Evolutionary conservation across 2,797 vertebrate genomes (phyloP).

Genomic region (Merluccius polli): DNA sequence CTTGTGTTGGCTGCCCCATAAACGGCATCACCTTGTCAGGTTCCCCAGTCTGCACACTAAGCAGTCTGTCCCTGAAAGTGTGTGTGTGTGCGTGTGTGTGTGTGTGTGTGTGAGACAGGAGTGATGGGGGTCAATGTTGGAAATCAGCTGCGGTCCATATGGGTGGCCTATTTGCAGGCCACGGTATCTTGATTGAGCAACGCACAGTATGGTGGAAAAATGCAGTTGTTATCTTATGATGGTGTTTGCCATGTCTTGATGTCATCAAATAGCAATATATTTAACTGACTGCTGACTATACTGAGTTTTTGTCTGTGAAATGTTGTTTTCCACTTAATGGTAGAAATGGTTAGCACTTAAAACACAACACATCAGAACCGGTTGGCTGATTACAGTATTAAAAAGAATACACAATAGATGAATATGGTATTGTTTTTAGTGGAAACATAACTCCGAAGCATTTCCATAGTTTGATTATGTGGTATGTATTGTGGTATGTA

Average conservation of each 20-base stretch:
- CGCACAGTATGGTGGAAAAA: not conserved
- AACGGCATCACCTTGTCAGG: slow-evolving; percentile 68
- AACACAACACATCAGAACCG: not conserved
- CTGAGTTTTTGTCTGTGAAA: not conserved
- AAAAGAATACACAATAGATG: too few species aligned
- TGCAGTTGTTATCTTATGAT: not conserved
- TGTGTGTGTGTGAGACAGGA: slow-evolving; percentile 24
- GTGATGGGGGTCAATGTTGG: slow-evolving; percentile 34
- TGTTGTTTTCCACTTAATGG: not conserved
- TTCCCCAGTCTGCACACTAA: slow-evolving; percentile 34
- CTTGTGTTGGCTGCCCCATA: slow-evolving; percentile 77
- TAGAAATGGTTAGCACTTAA: not conserved
- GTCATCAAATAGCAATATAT: too few species aligned
- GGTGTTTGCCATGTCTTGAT: not conserved
- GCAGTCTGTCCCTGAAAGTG: slow-evolving; percentile 21
- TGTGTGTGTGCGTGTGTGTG: slow-evolving; percentile 43
- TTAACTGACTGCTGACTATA: not conserved
- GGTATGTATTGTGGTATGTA: not conserved
- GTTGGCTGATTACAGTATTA: too few species aligned
- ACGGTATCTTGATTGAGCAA: slow-evolving; percentile 3
- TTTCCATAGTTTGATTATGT: not conserved
- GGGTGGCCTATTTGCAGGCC: slow-evolving; percentile 64
- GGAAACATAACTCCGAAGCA: too few species aligned
- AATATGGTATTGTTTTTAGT: too few species aligned
- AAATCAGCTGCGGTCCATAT: slow-evolving; percentile 88